Evolutionary conservation across 2,797 vertebrate species (phyloP), one percentile per base, ranked within the genome.

Genomic region (Adelosebastes latens): DNA sequence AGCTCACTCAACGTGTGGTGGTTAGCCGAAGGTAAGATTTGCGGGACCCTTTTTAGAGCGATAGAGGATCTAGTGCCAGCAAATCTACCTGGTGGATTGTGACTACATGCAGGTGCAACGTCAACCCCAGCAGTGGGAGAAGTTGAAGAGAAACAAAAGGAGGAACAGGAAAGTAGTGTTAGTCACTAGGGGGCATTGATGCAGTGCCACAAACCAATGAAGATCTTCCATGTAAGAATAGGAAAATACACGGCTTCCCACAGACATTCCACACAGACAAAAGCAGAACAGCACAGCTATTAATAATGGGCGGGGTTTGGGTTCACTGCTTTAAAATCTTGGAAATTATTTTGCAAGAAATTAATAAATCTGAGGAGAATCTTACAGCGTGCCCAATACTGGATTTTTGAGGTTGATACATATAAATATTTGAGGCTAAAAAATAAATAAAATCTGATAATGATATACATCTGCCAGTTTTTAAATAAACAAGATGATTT

Each of bases 41-140:
- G 36, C n/a, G 31, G 74, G 61, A 72, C 3, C 11, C 2, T 49
- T 63, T 4, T 22, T n/a, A 42, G 14, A 56, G 27, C n/a, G 25
- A 27, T 8, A 32, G n/a, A 63, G 31, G 2, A 77, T 55, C n/a
- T 67, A 49, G 55, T 58, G 13, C 6, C 18, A 77, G 8, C 2
- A 62, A 22, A 46, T 76, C 18, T 32, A 20, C 70, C 1, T 62
- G 5, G 7, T 60, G 55, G n/a, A 65, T 5, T 60, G 53, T 42
- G 64, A 61, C 20, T 24, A 73, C 24, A 72, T 79, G 77, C 65
- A 80, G 22, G 49, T 74, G 65, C 5, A 68, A 34, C 12, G 63
- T 58, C 24, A 75, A 65, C 2, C 7, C 14, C 5, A 32, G 27
- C 18, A 20, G 55, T 27, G 3, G 14, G 77, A 42, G 34, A 29